A percentile compares a stretch with the other conserved stretches of the same genome.
Evolutionary conservation across 2,888 invertebrate species (phyloP).

Genomic region (Kryphioiulus occultus): DNA sequence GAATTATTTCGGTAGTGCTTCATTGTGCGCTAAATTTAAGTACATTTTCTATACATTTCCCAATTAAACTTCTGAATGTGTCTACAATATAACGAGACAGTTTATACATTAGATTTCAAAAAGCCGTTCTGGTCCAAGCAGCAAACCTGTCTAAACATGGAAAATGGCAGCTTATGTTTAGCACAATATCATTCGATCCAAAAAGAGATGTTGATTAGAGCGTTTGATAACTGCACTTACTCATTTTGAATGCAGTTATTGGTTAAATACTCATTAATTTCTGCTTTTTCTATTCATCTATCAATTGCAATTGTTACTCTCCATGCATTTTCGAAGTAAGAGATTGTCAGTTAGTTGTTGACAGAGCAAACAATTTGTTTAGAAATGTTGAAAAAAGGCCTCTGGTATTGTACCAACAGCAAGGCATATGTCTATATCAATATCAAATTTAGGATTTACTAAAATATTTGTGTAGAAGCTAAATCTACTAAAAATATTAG

Average conservation of each 20-base stretch:
- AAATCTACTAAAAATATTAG: background rate
- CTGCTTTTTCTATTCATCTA: constrained; percentile 25
- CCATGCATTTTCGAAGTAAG: background rate
- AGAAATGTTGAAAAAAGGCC: background rate
- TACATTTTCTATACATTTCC: background rate
- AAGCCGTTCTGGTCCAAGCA: background rate
- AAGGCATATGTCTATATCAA: background rate
- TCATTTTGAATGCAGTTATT: background rate
- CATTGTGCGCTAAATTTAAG: background rate
- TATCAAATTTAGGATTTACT: background rate
- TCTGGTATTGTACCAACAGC: background rate
- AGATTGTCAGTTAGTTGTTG: background rate
- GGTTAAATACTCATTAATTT: constrained; percentile 28
- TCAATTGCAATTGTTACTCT: background rate
- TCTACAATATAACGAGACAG: background rate
- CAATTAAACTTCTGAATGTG: background rate
- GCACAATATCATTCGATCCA: constrained; percentile 6
- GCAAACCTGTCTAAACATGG: background rate
- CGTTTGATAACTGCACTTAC: constrained; percentile 13
- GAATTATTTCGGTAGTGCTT: background rate
- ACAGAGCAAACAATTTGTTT: background rate
- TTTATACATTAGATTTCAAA: background rate
- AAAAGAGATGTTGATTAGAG: background rate
- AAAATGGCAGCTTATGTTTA: constrained; percentile 25
- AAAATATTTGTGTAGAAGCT: background rate